Evolutionary conservation across 2,888 invertebrate species (phyloP), one percentile per base, ranked within the genome.

Genomic region (Metopia argyrocephala): DNA sequence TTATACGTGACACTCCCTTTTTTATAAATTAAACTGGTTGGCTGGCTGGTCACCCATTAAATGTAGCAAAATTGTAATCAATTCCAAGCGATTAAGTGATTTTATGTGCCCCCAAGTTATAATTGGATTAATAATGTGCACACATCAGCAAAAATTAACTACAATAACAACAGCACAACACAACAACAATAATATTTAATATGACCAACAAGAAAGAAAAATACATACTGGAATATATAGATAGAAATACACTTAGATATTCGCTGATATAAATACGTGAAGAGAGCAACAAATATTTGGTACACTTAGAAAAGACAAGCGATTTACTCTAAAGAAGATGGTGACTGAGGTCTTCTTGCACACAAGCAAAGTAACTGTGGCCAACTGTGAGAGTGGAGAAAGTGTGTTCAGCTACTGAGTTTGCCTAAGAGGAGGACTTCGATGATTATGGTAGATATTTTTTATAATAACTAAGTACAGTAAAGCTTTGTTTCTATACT

Each of bases 51-150:
- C 65, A 61, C 18, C 56, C 73, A 59, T 65, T 48, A 46, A 38
- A 50, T 50, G 65, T 3, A 50, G 70, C 28, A 18, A 52, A 83
- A 79, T 28, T 84, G 76, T 84, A 82, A 84, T 78, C 83, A 83
- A 84, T 86, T 85, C 84, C 84, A 86, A 84, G 78, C 87, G 88
- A 88, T 88, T 87, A 87, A 88, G 85, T 87, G 87, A 88, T 88
- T 84, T 83, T 84, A 85, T 88, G 85, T 85, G 85, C 84, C 84
- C 84, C 85, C 83, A n/a, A 86, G 84, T 86, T 86, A 86, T 88
- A 88, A 88, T 88, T 88, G 88, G 88, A 88, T 88, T 88, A 88
- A 86, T 74, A 78, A 82, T 87, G 86, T 86, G 88, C 84, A 83
- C 78, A 84, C 82, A 85, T 83, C 83, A 78, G 83, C 83, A 83